phyloP scores from a whole-genome alignment of 2,797 vertebrate species.

The Trematomus bernacchii region DNA sequence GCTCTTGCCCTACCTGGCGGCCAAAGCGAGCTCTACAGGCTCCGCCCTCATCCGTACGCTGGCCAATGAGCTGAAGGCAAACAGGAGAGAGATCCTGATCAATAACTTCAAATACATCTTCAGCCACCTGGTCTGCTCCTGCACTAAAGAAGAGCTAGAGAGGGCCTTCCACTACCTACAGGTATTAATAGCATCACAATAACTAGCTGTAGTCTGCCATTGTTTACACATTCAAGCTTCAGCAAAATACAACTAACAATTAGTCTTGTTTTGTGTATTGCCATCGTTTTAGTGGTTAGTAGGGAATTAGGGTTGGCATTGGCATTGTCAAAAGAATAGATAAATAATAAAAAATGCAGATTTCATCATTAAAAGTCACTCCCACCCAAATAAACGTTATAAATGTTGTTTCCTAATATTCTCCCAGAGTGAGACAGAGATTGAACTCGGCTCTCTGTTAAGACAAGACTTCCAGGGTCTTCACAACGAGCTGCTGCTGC shows the following conservation, averaged over 20 bases:
- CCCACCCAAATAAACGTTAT: not conserved
- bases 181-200: constrained; percentile 75
- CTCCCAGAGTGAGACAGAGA: constrained; percentile 95
- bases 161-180: constrained; percentile 95
- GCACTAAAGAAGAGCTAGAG: constrained; percentile 96
- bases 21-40: constrained; percentile 94
- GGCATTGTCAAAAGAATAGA: not conserved
- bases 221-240: not conserved
- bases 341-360: not conserved
- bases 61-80: constrained; percentile 96
- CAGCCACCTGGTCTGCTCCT: constrained; percentile 97
- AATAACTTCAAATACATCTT: constrained; percentile 99
- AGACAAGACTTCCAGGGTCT: constrained; percentile 98
- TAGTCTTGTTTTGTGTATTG: not conserved
- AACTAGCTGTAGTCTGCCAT: not conserved
- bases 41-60: constrained; percentile 94
- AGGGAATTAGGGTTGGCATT: not conserved
- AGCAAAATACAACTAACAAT: not conserved
- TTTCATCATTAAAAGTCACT: not conserved
- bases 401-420: not conserved
- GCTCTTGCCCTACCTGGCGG: constrained; percentile 95
- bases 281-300: not conserved
- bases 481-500: constrained; percentile 95
- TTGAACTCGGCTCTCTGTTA: constrained; percentile 95
- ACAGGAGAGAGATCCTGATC: constrained; percentile 96